These are phyloP conservation scores for Pedionomus torquatus DNA, from an alignment of 2,113 vertebrate species.

Conservation along the genomic window DNA sequence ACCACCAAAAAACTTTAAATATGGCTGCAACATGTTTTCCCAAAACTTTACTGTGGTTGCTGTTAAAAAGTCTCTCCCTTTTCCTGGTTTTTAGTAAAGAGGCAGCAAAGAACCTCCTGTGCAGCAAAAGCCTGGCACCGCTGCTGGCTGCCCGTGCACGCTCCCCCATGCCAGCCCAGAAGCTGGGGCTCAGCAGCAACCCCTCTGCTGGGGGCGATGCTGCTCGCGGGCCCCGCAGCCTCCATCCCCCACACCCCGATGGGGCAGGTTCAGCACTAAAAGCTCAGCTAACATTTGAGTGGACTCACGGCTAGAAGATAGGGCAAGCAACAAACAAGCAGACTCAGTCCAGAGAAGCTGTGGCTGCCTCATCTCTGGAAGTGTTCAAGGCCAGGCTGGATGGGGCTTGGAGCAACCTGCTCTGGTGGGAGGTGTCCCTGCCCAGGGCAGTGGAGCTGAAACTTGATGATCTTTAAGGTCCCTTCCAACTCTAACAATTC, in stretches of 20 bases:
- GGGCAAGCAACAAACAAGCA: not conserved
- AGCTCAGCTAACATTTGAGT: not conserved
- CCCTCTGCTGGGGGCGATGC: not conserved
- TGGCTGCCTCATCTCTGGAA: too few species aligned
- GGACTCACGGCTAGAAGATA: not conserved
- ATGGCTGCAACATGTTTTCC: slow-evolving; percentile 9
- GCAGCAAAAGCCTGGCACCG: not conserved
- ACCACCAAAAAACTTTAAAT: slow-evolving; percentile 41
- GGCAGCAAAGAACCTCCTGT: not conserved
- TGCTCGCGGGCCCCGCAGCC: not conserved
- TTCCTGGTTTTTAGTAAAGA: not conserved
- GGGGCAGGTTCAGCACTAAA: not conserved
- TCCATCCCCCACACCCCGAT: rapidly evolving
- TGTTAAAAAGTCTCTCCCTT: not conserved
- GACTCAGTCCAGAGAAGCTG: not conserved
- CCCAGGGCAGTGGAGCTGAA: too few species aligned
- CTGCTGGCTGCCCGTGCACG: not conserved
- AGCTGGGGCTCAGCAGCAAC: not conserved
- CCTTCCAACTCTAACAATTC: too few species aligned
- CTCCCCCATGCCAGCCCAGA: not conserved
- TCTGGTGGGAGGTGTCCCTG: too few species aligned
- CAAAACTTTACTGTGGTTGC: not conserved
- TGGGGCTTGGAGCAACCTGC: too few species aligned
- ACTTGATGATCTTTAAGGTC: too few species aligned
- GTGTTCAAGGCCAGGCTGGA: too few species aligned